These are phyloP conservation scores for Rhynchotus rufescens DNA, from an alignment of 2,797 vertebrate species.

Conservation along the genomic window DNA sequence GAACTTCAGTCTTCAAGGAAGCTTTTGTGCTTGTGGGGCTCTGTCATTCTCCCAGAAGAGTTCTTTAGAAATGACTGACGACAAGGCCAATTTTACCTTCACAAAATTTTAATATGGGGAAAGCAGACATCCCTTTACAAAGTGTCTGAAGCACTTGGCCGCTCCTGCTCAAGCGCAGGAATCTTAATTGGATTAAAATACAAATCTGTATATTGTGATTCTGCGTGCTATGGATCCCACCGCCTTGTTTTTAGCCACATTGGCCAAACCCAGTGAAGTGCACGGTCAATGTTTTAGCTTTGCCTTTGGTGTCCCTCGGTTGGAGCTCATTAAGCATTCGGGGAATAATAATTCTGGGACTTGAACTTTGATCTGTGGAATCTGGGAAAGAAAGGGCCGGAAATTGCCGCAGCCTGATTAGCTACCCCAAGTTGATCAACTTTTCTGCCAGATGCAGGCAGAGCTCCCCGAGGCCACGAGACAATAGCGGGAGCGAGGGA, in stretches of 20 bases:
- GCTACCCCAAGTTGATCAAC: conserved; percentile 75
- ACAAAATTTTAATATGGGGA: not conserved
- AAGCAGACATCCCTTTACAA: not conserved
- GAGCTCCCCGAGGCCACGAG: conserved; percentile 43
- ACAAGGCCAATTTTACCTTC: conserved; percentile 13
- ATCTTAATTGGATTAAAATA: conserved; percentile 76
- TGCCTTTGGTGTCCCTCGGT: conserved; percentile 70
- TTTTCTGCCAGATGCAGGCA: conserved; percentile 71
- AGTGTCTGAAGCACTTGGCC: not conserved
- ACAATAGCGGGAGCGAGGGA: conserved; percentile 13
- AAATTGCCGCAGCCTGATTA: conserved; percentile 76
- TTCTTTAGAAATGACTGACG: conserved; percentile 16
- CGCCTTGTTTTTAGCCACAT: conserved; percentile 48
- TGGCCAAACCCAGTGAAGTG: conserved; percentile 72
- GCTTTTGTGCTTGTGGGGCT: conserved; percentile 56
- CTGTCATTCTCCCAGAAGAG: conserved; percentile 12
- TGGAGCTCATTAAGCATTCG: conserved; percentile 76
- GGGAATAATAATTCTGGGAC: conserved; percentile 72
- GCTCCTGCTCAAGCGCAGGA: not conserved
- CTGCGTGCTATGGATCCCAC: conserved; percentile 55
- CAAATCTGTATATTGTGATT: conserved; percentile 57
- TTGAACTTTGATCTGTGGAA: conserved; percentile 77
- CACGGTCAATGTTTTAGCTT: conserved; percentile 60
- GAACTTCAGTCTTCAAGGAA: conserved; percentile 58
- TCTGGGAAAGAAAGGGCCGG: conserved; percentile 76